Evolutionary conservation across 2,797 vertebrate species (phyloP), one percentile per base, ranked within the genome.

Genomic region (Echeneis naucrates): DNA sequence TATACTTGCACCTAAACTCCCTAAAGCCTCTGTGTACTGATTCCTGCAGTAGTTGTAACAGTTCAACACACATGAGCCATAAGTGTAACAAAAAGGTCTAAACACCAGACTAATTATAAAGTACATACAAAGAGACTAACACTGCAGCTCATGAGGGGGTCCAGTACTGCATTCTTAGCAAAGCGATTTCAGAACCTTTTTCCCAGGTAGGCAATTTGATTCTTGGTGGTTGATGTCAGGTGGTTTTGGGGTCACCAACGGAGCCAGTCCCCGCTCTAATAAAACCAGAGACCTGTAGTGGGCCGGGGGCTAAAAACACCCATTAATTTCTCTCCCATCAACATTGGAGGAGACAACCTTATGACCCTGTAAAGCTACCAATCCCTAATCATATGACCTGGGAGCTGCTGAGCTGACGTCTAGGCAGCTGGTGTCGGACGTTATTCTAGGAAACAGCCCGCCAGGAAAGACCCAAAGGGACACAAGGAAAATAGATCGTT

Each of bases 151-250:
- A 42, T 68, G 7, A n/a, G 52, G 64, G 42, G 60, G 40, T 68
- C 57, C 57, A 53, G n/a, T 51, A 68, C 78, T 86, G 85, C 78
- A 82, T 82, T 89, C 74, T 79, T 75, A 84, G 88, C 76, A 1
- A 81, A 81, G 65, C 83, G 81, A 85, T 87, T 86, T 86, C 74
- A 87, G 82, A 88, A 72, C 61, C 63, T 52, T 61, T 86, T 89
- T 85, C 87, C 82, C 80, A 81, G 74, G 63, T 63, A 86, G 71
- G 80, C 91, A 87, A 92, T 92, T 89, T 89, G 76, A 88, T 90
- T 91, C 80, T 82, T 80, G 47, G 76, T 86, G 86, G 86, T 87
- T 66, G 66, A 32, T 87, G 80, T 80, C 75, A 37, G 82, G 54
- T 83, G 73, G 75, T 84, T 87, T 83, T 64, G 68, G 86, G 90